A percentile compares a stretch with the other conserved stretches of the same genome.
Conservation (phyloP, 2,113 vertebrate genomes). For the Australoheros scitulus region DNA sequence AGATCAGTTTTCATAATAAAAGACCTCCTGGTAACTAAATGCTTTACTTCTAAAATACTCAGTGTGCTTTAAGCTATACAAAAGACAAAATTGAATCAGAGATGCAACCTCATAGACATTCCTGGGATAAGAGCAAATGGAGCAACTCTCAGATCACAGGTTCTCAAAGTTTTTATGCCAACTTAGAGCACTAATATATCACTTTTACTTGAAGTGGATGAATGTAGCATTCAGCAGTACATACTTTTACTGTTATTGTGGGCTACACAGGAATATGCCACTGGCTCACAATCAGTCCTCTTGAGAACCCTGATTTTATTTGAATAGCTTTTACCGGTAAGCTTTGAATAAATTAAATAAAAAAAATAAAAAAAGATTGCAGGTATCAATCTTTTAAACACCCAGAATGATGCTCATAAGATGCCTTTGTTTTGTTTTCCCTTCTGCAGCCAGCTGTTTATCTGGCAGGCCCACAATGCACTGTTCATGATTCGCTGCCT, state of each 20-base stretch:
- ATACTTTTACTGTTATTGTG: not conserved
- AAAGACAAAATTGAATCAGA: not conserved
- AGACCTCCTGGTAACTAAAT: no score
- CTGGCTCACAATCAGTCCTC: not conserved
- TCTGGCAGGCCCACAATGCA: slow-evolving; percentile 98
- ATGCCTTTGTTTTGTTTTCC: slow-evolving; percentile 13
- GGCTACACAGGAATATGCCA: not conserved
- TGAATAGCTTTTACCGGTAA: not conserved
- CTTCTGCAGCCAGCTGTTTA: slow-evolving; percentile 91
- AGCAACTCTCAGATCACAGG: not conserved
- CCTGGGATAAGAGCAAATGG: not conserved
- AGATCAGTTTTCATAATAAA: not conserved
- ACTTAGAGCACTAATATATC: not conserved
- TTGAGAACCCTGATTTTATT: not conserved
- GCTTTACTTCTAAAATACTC: not conserved
- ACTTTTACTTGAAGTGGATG: not conserved
- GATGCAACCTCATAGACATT: not conserved
- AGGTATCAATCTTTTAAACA: not conserved
- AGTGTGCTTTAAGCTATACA: not conserved
- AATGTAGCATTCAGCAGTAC: not conserved
- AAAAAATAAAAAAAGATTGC: no score
- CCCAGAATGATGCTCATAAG: not conserved
- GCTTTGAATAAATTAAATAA: not conserved
- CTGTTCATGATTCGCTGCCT: slow-evolving; percentile 96
- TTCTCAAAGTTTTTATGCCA: not conserved